A percentile compares a stretch with the other conserved stretches of the same genome.
Evolutionary conservation across 2,113 vertebrate genomes (phyloP).

Genomic region (Herpailurus yagouaroundi): DNA sequence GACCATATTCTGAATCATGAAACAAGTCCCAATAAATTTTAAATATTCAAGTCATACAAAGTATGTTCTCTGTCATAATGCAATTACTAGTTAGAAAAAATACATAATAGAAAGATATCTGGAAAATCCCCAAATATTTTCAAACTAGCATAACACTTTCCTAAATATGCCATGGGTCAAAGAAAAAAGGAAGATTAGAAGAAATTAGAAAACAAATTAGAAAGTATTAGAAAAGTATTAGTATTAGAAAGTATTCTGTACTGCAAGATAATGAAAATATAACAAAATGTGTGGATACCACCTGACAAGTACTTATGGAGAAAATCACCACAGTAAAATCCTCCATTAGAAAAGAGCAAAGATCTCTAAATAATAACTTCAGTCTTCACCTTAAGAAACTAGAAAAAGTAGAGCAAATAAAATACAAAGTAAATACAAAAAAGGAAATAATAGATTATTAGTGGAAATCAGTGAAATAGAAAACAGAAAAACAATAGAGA

Average conservation of each 20-base stretch:
- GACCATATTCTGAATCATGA: neutral
- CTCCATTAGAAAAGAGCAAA: neutral
- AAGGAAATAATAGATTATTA: neutral
- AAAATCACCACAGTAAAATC: neutral
- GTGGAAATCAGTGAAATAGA: neutral
- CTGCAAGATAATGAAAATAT: neutral
- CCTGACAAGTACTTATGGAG: neutral
- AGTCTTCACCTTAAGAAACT: neutral
- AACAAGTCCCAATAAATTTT: neutral
- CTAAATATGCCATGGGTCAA: neutral
- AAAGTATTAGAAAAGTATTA: neutral
- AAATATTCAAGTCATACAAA: neutral
- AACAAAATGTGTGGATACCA: neutral
- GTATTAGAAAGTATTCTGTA: neutral
- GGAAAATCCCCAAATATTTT: neutral
- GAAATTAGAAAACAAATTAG: neutral
- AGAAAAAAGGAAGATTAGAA: neutral
- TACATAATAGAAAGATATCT: neutral
- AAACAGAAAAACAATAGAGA: neutral
- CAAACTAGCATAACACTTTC: neutral
- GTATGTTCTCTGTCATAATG: neutral
- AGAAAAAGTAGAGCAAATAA: neutral
- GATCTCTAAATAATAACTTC: neutral
- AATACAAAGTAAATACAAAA: neutral
- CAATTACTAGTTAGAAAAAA: neutral